Conservation (phyloP, 2,888 invertebrate species). For the Silvanus unidentatus region DNA sequence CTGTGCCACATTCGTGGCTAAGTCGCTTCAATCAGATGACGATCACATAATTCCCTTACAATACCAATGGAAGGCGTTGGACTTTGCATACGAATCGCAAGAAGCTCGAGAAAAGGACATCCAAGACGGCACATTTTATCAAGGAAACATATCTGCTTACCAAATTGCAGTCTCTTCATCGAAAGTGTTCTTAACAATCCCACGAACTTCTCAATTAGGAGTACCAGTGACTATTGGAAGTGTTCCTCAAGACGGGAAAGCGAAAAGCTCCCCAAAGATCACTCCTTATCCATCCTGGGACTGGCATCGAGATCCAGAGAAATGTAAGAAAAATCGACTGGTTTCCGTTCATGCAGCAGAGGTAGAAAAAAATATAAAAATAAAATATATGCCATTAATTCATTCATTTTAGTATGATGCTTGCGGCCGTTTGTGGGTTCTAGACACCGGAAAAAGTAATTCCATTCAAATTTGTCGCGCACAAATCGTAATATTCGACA, state of each 20-base stretch:
- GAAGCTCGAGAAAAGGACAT: conserved; percentile 47
- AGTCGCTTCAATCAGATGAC: too few species aligned
- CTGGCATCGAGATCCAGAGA: conserved; percentile 45
- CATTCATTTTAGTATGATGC: conserved; percentile 59
- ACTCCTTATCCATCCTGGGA: conserved; percentile 54
- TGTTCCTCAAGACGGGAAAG: conserved; percentile 43
- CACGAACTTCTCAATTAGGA: conserved; percentile 61
- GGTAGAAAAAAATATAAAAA: too few species aligned
- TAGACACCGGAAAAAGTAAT: conserved; percentile 62
- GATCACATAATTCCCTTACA: too few species aligned
- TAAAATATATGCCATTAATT: too few species aligned
- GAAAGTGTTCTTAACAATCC: conserved; percentile 65
- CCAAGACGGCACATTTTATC: conserved; percentile 49
- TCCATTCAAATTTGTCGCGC: conserved; percentile 60
- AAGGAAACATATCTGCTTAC: conserved; percentile 51
- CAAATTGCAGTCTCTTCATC: conserved; percentile 65
- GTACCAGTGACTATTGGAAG: conserved; percentile 67
- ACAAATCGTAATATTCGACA: conserved; percentile 67
- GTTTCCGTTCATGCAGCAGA: conserved; percentile 70
- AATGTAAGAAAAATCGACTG: conserved; percentile 49
- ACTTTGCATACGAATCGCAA: conserved; percentile 57
- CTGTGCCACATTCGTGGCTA: too few species aligned
- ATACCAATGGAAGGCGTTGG: conserved; percentile 60
- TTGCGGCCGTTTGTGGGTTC: conserved; percentile 65
- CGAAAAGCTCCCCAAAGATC: too few species aligned